A percentile compares a stretch with the other conserved stretches of the same genome.
These are phyloP conservation scores for Xiphophorus birchmanni DNA, from an alignment of 2,797 vertebrate genomes.

Conservation along the genomic window DNA sequence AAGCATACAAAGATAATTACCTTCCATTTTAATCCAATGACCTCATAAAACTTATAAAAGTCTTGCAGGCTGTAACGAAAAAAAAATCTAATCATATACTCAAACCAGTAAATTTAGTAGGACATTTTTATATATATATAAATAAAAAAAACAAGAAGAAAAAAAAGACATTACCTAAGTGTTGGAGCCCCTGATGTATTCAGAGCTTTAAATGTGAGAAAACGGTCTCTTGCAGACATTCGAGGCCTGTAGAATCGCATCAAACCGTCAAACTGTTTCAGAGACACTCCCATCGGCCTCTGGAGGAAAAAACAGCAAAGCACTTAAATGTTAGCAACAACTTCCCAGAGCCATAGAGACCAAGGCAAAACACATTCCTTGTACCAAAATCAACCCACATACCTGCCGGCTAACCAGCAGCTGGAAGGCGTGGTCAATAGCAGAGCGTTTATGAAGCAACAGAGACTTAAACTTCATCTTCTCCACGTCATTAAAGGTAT, in stretches of 20 bases:
- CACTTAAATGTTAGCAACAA: not conserved
- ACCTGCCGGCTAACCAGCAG: slow-evolving; percentile 93
- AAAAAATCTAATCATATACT: slow-evolving; percentile 18
- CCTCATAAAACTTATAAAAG: slow-evolving; percentile 96
- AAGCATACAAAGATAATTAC: slow-evolving; percentile 63
- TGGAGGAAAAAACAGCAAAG: slow-evolving; percentile 55
- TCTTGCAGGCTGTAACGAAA: slow-evolving; percentile 87
- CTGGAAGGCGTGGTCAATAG: slow-evolving; percentile 90
- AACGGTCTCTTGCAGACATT: slow-evolving; percentile 90
- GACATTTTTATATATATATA: not conserved
- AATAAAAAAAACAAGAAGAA: not conserved
- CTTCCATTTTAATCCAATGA: slow-evolving; percentile 96
- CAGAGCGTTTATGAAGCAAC: slow-evolving; percentile 93
- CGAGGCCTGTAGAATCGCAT: slow-evolving; percentile 94
- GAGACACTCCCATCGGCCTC: slow-evolving; percentile 89
- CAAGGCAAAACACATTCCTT: not conserved
- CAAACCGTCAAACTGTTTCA: slow-evolving; percentile 95
- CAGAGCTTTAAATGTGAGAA: slow-evolving; percentile 94
- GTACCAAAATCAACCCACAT: slow-evolving; percentile 18
- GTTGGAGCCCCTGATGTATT: slow-evolving; percentile 86
- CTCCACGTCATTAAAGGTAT: slow-evolving; percentile 96
- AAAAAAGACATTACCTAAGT: slow-evolving; percentile 82
- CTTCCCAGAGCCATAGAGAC: not conserved
- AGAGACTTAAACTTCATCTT: slow-evolving; percentile 98
- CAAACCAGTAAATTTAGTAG: too few species aligned